Conservation (phyloP, 2,888 invertebrate genomes). For the Suillia variegata region DNA sequence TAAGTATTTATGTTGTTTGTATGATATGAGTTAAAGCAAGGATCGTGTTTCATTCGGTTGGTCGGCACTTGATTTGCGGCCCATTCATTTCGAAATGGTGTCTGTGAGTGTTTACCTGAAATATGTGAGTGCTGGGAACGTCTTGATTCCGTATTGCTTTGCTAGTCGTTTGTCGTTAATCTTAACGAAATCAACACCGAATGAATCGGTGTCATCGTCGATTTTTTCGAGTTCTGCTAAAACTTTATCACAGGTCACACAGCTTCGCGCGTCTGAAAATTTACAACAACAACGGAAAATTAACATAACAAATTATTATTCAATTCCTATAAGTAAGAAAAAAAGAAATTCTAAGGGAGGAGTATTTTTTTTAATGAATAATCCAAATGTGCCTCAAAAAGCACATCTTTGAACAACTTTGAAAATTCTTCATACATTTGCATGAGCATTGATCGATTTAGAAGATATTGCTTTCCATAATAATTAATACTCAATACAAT, state of each 20-base stretch:
- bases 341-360: too few species aligned
- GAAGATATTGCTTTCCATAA: too few species aligned
- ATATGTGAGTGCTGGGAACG: conserved; percentile 94
- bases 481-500: too few species aligned
- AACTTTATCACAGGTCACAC: conserved; percentile 89
- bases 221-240: conserved; percentile 91
- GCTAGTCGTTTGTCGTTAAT: conserved; percentile 96
- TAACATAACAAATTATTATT: too few species aligned
- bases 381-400: too few species aligned
- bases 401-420: too few species aligned
- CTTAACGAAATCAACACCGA: conserved; percentile 94
- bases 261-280: conserved; percentile 83
- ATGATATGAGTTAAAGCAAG: too few species aligned
- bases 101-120: conserved; percentile 65
- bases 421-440: too few species aligned
- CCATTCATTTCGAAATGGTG: background rate
- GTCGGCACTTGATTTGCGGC: background rate
- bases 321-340: too few species aligned
- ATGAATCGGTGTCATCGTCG: conserved; percentile 92
- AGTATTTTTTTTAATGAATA: too few species aligned
- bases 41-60: background rate
- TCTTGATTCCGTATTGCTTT: conserved; percentile 94
- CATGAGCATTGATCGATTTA: too few species aligned
- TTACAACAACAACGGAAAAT: background rate
- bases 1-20: background rate